Conservation (phyloP, 2,797 vertebrate species). For the Telmatherina bonti region DNA sequence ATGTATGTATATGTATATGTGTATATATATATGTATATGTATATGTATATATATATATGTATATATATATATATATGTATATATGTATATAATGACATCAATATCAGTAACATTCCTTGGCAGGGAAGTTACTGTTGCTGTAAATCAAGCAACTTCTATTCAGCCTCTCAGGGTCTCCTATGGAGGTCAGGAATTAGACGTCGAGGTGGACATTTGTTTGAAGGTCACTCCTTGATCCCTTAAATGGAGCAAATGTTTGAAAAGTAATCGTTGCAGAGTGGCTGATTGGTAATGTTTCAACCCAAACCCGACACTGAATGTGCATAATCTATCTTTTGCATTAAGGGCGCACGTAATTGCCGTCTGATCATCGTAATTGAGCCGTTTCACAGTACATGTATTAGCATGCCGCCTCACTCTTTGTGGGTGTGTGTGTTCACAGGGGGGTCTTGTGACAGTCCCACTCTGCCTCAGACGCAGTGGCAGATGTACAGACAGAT, state of each 20-base stretch:
- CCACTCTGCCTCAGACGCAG: conserved; percentile 53
- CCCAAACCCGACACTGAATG: conserved; percentile 3
- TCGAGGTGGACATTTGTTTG: background rate
- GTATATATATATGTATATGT: too few relatives aligned
- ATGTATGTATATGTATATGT: too few relatives aligned
- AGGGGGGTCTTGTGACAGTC: conserved; percentile 48
- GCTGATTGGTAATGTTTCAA: conserved; percentile 28
- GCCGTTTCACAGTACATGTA: conserved; percentile 27
- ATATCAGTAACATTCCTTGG: background rate
- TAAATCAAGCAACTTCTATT: background rate
- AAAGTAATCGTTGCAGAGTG: conserved; percentile 3
- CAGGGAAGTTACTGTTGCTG: background rate
- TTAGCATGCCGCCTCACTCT: background rate
- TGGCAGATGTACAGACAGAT: conserved; percentile 76
- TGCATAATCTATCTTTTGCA: conserved; percentile 54
- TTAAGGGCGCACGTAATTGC: conserved; percentile 34
- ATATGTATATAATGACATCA: too few relatives aligned
- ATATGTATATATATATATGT: too few relatives aligned
- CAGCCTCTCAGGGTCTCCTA: conserved; percentile 17
- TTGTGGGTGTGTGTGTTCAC: conserved; percentile 20
- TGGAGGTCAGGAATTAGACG: conserved; percentile 32
- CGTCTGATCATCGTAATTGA: conserved; percentile 61
- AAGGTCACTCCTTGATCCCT: background rate
- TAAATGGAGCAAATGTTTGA: background rate
- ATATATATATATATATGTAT: too few relatives aligned